These are phyloP conservation scores for Macrobrachium rosenbergii DNA, from an alignment of 1,140 invertebrate species.

Conservation along the genomic window DNA sequence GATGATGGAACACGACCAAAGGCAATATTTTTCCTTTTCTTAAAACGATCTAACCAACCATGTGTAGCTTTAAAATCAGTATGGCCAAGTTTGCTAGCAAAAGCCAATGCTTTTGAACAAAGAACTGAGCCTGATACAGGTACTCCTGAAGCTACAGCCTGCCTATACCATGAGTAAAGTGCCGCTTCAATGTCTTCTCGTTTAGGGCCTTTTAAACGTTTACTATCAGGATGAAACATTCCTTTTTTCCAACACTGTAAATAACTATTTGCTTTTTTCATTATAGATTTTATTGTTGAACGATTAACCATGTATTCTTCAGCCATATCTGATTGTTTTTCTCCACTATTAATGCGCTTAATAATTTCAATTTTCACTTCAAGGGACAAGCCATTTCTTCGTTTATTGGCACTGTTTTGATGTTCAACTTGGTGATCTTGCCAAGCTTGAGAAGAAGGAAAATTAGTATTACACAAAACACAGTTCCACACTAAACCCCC, in stretches of 20 bases:
- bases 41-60: constrained; percentile 67
- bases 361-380: constrained; percentile 66
- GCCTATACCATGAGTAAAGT: constrained; percentile 62
- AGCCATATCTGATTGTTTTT: constrained; percentile 62
- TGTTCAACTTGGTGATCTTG: constrained; percentile 48
- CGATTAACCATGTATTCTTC: constrained; percentile 65
- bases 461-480: constrained; percentile 29
- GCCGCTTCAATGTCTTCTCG: constrained; percentile 64
- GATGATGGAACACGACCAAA: constrained; percentile 61
- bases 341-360: constrained; percentile 61
- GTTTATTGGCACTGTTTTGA: constrained; percentile 38
- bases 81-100: constrained; percentile 63
- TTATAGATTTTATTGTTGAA: constrained; percentile 64
- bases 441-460: constrained; percentile 42
- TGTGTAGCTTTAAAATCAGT: constrained; percentile 66
- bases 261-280: constrained; percentile 64
- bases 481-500: constrained; percentile 39
- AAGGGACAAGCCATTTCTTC: constrained; percentile 58
- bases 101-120: constrained; percentile 63
- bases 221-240: constrained; percentile 62
- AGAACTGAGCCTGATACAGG: constrained; percentile 62
- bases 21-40: constrained; percentile 65
- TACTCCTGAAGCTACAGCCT: constrained; percentile 53
- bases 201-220: constrained; percentile 63
- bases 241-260: constrained; percentile 66